phyloP scores from a whole-genome alignment of 2,888 invertebrate genomes.

The Eristalinus sepulchralis region DNA sequence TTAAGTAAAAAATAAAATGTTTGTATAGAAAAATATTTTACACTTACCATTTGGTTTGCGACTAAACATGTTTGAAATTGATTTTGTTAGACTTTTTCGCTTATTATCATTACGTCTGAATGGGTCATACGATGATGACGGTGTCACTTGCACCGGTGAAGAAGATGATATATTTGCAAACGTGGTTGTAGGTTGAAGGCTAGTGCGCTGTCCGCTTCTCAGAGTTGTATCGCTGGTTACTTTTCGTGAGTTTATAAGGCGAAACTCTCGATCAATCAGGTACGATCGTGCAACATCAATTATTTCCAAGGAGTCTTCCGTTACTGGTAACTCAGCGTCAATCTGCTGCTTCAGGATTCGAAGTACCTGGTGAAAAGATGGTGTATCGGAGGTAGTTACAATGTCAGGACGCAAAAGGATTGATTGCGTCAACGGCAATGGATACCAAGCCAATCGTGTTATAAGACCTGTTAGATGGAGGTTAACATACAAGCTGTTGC shows the following conservation, averaged over 20 bases:
- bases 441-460: slow-evolving; percentile 92
- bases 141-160: slow-evolving; percentile 79
- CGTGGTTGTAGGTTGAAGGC: slow-evolving; percentile 75
- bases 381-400: slow-evolving; percentile 94
- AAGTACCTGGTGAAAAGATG: slow-evolving; percentile 94
- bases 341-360: slow-evolving; percentile 92
- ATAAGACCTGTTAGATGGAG: slow-evolving; percentile 93
- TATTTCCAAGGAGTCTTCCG: slow-evolving; percentile 83
- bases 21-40: slow-evolving; percentile 32
- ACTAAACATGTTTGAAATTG: slow-evolving; percentile 89
- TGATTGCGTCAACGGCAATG: slow-evolving; percentile 93
- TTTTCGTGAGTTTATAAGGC: slow-evolving; percentile 86
- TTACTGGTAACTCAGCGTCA: slow-evolving; percentile 86
- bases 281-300: slow-evolving; percentile 90
- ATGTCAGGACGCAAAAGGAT: slow-evolving; percentile 92
- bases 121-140: slow-evolving; percentile 81
- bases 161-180: slow-evolving; percentile 78
- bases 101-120: slow-evolving; percentile 87
- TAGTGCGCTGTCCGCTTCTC: slow-evolving; percentile 73
- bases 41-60: slow-evolving; percentile 81
- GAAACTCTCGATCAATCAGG: slow-evolving; percentile 89
- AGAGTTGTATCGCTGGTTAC: slow-evolving; percentile 46
- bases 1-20: slow-evolving; percentile 49
- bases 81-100: slow-evolving; percentile 88
- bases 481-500: slow-evolving; percentile 92